Evolutionary conservation across 1,140 invertebrate genomes (phyloP).

Genomic region (Hirudo medicinalis): DNA sequence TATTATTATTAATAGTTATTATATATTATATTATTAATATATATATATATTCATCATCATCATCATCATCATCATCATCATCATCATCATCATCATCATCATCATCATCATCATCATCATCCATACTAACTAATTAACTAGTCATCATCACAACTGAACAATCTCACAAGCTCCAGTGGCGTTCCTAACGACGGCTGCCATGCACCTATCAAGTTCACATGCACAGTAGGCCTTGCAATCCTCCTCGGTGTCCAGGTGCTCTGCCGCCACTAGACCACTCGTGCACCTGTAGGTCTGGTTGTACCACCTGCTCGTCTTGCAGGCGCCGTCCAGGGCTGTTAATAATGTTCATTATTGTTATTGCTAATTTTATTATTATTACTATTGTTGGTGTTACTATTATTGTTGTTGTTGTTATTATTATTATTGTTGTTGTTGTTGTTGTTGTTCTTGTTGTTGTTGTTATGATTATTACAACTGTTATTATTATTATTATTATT

Average conservation of each 20-base stretch:
- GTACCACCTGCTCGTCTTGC: neutral
- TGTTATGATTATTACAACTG: no score
- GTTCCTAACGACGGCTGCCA: conserved; percentile 3
- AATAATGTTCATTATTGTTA: neutral
- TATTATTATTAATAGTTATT: no score
- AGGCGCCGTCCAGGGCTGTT: neutral
- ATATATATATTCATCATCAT: no score
- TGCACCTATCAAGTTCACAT: neutral
- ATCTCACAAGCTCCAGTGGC: neutral
- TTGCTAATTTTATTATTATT: no score
- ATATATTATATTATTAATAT: no score
- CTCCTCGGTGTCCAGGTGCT: neutral
- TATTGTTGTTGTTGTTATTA: no score
- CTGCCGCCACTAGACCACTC: neutral
- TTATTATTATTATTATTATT: no score
- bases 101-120: neutral
- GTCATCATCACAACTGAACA: neutral
- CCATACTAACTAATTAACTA: neutral
- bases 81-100: neutral
- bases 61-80: no score
- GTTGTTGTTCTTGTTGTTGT: no score
- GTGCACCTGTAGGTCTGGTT: conserved; percentile 1
- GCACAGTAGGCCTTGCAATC: conserved; percentile 9
- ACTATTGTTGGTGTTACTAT: no score
- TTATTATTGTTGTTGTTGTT: no score